Conservation (phyloP, 1,140 invertebrate species). For the Bombus waltoni region DNA sequence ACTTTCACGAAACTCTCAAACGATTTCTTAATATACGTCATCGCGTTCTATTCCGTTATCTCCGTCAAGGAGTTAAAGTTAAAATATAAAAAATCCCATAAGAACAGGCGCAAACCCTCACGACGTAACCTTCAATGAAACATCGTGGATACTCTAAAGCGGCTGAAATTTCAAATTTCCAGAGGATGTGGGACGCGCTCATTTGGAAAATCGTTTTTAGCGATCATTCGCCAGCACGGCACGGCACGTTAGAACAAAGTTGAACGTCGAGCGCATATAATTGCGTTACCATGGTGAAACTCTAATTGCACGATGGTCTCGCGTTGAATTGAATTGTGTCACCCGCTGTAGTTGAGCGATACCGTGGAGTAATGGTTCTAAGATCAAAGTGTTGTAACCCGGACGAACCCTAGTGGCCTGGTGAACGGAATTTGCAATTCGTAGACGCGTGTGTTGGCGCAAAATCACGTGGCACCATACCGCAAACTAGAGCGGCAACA, state of each 20-base stretch:
- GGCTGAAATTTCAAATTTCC: neutral
- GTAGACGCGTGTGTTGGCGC: conserved; percentile 5
- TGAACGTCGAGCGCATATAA: neutral
- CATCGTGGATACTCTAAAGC: neutral
- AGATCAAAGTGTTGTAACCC: conserved; percentile 29
- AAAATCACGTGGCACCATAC: conserved; percentile 24
- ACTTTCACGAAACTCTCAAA: neutral
- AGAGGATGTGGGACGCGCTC: neutral
- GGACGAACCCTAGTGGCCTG: neutral
- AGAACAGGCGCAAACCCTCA: neutral
- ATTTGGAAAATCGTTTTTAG: conserved; percentile 10
- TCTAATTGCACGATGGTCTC: conserved; percentile 15
- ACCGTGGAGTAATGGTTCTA: conserved; percentile 20
- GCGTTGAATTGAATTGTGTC: conserved; percentile 25
- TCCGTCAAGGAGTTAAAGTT: too few relatives aligned
- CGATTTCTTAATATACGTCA: too few relatives aligned
- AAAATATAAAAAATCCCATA: neutral
- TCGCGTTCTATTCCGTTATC: too few relatives aligned
- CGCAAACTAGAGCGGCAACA: neutral
- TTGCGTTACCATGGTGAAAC: neutral
- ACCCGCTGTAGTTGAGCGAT: neutral
- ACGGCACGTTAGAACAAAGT: neutral
- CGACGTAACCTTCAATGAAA: too few relatives aligned
- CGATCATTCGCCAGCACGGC: neutral
- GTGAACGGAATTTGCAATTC: conserved; percentile 24